Conservation (phyloP, 2,113 vertebrate species). For the Ailuropoda melanoleuca region DNA sequence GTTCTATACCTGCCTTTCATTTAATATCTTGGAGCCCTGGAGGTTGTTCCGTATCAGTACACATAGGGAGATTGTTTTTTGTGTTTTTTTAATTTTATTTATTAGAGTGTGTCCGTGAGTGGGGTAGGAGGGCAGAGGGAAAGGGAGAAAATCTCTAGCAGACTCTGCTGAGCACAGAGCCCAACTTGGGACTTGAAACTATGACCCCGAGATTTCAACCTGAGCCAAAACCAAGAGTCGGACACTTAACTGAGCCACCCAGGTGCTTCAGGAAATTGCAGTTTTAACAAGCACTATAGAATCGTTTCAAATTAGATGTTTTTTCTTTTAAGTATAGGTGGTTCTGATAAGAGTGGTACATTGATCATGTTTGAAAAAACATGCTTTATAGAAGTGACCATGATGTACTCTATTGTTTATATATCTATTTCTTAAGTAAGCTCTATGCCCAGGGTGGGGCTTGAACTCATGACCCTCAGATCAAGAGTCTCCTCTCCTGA, state of each 20-base stretch:
- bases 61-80: background rate
- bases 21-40: background rate
- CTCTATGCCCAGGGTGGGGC: background rate
- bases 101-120: background rate
- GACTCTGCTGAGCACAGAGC: background rate
- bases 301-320: background rate
- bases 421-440: background rate
- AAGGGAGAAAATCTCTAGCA: background rate
- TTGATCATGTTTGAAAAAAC: background rate
- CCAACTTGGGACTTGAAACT: background rate
- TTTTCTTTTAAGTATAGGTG: background rate
- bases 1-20: background rate
- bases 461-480: background rate
- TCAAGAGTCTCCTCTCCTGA: background rate
- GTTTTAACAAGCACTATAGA: background rate
- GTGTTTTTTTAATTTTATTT: background rate
- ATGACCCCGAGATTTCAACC: background rate
- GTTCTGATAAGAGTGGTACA: background rate
- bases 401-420: background rate
- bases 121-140: background rate
- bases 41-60: background rate
- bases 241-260: background rate
- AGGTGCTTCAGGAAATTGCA: background rate
- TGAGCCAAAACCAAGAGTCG: background rate
- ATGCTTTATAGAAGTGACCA: background rate